A percentile compares a stretch with the other conserved stretches of the same genome.
Evolutionary conservation across 2,113 vertebrate genomes (phyloP).

Genomic region (Ailurus styani): DNA sequence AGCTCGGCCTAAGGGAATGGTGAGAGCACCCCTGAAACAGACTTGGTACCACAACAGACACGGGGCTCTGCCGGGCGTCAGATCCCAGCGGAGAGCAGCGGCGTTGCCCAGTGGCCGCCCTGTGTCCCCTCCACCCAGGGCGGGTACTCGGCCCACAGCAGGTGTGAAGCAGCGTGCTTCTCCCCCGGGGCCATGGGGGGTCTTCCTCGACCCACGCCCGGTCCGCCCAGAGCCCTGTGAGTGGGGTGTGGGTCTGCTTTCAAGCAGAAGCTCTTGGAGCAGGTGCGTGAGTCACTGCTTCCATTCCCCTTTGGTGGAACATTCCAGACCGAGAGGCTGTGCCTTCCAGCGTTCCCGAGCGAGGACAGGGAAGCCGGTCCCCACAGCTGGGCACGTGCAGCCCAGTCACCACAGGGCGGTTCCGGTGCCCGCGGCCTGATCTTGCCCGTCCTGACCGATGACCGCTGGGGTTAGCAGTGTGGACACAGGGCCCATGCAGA

Average conservation of each 20-base stretch:
- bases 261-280: not conserved
- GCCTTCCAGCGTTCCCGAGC: rapidly evolving
- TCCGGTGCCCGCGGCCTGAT: too few relatives aligned
- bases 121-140: rapidly evolving
- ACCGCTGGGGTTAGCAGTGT: not conserved
- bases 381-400: not conserved
- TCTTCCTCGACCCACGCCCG: rapidly evolving
- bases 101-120: rapidly evolving
- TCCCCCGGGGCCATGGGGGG: rapidly evolving
- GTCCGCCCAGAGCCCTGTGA: rapidly evolving
- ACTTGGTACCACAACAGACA: rapidly evolving
- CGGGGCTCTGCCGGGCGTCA: rapidly evolving
- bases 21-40: rapidly evolving
- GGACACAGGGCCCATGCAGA: not conserved
- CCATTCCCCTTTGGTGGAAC: not conserved
- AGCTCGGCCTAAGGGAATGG: rapidly evolving
- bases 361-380: not conserved
- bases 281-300: not conserved
- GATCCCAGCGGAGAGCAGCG: rapidly evolving
- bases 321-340: not conserved
- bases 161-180: rapidly evolving
- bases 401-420: too few relatives aligned
- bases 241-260: rapidly evolving
- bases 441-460: not conserved
- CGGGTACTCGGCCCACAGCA: rapidly evolving